phyloP scores from a whole-genome alignment of 2,113 vertebrate genomes.

The Tauraco erythrolophus region DNA sequence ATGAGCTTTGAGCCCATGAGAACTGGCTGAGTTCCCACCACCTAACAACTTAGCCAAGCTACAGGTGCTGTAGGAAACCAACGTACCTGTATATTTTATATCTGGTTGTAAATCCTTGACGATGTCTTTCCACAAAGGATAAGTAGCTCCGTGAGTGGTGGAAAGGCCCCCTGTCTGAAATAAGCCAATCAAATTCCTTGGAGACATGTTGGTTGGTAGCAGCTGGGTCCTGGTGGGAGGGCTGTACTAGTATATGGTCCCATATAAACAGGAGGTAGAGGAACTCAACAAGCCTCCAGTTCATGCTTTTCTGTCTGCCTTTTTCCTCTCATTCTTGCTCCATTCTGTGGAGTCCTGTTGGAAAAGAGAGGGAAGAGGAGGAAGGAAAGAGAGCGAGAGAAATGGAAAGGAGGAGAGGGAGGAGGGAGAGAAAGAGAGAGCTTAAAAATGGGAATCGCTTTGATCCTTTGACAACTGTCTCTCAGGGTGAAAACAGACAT shows the following conservation, averaged over 20 bases:
- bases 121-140: conserved; percentile 99
- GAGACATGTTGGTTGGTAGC: conserved; percentile 98
- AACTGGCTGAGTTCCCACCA: background rate
- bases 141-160: conserved; percentile 99
- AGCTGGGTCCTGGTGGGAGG: conserved; percentile 94
- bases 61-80: background rate
- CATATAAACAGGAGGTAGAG: conserved; percentile 99
- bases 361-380: conserved; percentile 5
- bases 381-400: background rate
- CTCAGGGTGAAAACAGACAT: background rate
- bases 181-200: conserved; percentile 99
- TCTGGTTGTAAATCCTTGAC: conserved; percentile 99
- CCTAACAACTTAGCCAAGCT: background rate
- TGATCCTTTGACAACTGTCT: conserved; percentile 7
- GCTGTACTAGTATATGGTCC: conserved; percentile 98
- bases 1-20: background rate
- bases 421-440: background rate
- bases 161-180: conserved; percentile 99
- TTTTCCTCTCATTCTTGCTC: conserved; percentile 99
- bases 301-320: conserved; percentile 99
- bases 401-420: background rate
- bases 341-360: conserved; percentile 98
- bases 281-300: conserved; percentile 99
- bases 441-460: conserved; percentile 25
- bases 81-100: conserved; percentile 99